A percentile compares a stretch with the other conserved stretches of the same genome.
phyloP scores from a whole-genome alignment of 2,113 vertebrate species.

The Lutjanus erythropterus region DNA sequence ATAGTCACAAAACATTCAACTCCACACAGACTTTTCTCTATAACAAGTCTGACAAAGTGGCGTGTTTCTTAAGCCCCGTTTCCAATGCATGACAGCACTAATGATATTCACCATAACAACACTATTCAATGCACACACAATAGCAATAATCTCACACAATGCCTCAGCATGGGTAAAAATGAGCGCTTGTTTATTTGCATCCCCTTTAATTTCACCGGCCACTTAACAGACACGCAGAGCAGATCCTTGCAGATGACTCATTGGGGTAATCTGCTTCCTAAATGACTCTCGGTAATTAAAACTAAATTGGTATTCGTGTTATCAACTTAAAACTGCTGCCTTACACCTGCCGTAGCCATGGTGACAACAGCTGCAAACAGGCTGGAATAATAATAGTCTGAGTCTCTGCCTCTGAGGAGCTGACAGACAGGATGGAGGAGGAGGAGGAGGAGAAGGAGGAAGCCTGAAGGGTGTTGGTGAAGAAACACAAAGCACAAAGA shows the following conservation, averaged over 20 bases:
- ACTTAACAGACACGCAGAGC: slow-evolving; percentile 66
- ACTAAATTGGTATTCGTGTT: slow-evolving; percentile 72
- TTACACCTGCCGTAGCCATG: slow-evolving; percentile 76
- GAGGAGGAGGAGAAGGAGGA: slow-evolving; percentile 32
- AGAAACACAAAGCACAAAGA: slow-evolving; percentile 28
- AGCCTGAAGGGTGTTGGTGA: slow-evolving; percentile 40
- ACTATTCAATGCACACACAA: slow-evolving; percentile 15
- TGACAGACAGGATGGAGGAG: slow-evolving; percentile 46
- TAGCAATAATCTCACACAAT: slow-evolving; percentile 10
- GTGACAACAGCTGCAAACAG: slow-evolving; percentile 61
- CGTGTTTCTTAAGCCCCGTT: neutral
- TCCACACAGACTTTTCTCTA: slow-evolving; percentile 3
- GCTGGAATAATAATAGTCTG: slow-evolving; percentile 57
- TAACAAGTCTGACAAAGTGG: slow-evolving; percentile 19
- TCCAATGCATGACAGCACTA: neutral
- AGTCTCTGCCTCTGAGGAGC: slow-evolving; percentile 20
- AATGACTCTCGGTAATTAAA: slow-evolving; percentile 75
- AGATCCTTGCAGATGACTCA: slow-evolving; percentile 58
- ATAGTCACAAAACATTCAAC: slow-evolving; percentile 2
- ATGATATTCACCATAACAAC: slow-evolving; percentile 18
- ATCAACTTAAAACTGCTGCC: slow-evolving; percentile 71
- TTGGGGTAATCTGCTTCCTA: slow-evolving; percentile 69
- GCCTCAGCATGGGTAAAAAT: slow-evolving; percentile 4
- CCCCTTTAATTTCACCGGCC: slow-evolving; percentile 67
- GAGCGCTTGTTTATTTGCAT: slow-evolving; percentile 56